Percentiles rank a stretch among this genome's conserved stretches.
phyloP scores from a whole-genome alignment of 2,888 invertebrate genomes.

The Neoitamus cyanurus region DNA sequence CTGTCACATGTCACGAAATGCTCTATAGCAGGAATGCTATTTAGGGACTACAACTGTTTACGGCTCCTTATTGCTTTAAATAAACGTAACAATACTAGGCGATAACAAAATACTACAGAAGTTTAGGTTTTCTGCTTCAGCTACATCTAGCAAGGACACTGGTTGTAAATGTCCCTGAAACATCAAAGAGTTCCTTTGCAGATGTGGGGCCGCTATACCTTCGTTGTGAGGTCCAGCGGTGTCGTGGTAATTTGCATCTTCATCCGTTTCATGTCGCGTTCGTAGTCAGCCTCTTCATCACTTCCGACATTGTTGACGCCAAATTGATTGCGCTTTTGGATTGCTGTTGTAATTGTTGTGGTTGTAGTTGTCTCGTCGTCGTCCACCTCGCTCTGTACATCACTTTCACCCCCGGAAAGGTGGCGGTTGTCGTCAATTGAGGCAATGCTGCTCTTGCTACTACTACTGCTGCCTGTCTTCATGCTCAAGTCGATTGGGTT shows the following conservation, averaged over 20 bases:
- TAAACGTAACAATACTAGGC: constrained; percentile 28
- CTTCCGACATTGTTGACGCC: constrained; percentile 65
- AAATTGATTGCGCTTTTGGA: constrained; percentile 54
- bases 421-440: constrained; percentile 58
- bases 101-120: constrained; percentile 17
- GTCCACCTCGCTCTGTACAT: constrained; percentile 49
- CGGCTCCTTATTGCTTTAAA: neutral
- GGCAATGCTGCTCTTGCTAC: constrained; percentile 57
- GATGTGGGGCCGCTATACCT: constrained; percentile 68
- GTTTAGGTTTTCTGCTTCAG: neutral
- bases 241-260: constrained; percentile 62
- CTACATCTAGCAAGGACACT: neutral
- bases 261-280: constrained; percentile 69
- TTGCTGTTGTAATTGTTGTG: constrained; percentile 56
- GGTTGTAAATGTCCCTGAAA: neutral
- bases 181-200: neutral
- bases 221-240: constrained; percentile 72
- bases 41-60: neutral
- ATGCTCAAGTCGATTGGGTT: constrained; percentile 85
- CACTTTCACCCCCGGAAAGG: constrained; percentile 55
- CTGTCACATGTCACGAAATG: constrained; percentile 32
- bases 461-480: constrained; percentile 72
- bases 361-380: constrained; percentile 55
- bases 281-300: constrained; percentile 69
- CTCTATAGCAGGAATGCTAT: neutral